A percentile compares a stretch with the other conserved stretches of the same genome.
These are phyloP conservation scores for Perizoma flavofasciatum DNA, from an alignment of 2,888 invertebrate species.

Conservation along the genomic window DNA sequence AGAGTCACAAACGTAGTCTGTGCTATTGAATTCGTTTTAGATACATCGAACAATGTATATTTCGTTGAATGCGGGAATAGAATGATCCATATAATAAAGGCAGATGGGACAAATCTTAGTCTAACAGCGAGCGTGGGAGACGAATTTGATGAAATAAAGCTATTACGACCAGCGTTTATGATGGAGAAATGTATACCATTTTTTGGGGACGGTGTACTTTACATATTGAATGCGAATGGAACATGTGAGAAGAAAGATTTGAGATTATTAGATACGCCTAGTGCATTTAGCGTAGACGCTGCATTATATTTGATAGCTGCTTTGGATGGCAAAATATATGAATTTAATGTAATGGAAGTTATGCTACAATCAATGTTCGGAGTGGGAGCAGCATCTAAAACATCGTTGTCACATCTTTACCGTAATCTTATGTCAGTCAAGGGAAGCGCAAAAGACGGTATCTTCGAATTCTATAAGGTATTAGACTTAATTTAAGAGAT, in stretches of 20 bases:
- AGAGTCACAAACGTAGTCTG: slow-evolving; percentile 51
- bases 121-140: slow-evolving; percentile 51
- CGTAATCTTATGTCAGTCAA: slow-evolving; percentile 62
- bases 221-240: slow-evolving; percentile 61
- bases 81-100: slow-evolving; percentile 54
- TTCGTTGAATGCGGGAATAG: slow-evolving; percentile 58
- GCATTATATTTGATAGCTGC: slow-evolving; percentile 64
- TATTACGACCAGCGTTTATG: slow-evolving; percentile 64
- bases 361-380: slow-evolving; percentile 64
- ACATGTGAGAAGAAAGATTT: slow-evolving; percentile 61
- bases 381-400: slow-evolving; percentile 43
- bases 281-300: slow-evolving; percentile 65
- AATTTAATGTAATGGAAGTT: slow-evolving; percentile 68
- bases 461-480: slow-evolving; percentile 38
- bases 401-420: slow-evolving; percentile 44
- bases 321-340: slow-evolving; percentile 65
- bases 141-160: slow-evolving; percentile 54
- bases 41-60: slow-evolving; percentile 67
- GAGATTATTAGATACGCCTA: slow-evolving; percentile 50
- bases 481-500: no score
- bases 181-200: slow-evolving; percentile 66
- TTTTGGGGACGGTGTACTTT: slow-evolving; percentile 58
- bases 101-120: slow-evolving; percentile 46
- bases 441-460: slow-evolving; percentile 49
- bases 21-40: slow-evolving; percentile 66